A percentile compares a stretch with the other conserved stretches of the same genome.
These are phyloP conservation scores for Machimus atricapillus DNA, from an alignment of 2,888 invertebrate species.

Conservation along the genomic window DNA sequence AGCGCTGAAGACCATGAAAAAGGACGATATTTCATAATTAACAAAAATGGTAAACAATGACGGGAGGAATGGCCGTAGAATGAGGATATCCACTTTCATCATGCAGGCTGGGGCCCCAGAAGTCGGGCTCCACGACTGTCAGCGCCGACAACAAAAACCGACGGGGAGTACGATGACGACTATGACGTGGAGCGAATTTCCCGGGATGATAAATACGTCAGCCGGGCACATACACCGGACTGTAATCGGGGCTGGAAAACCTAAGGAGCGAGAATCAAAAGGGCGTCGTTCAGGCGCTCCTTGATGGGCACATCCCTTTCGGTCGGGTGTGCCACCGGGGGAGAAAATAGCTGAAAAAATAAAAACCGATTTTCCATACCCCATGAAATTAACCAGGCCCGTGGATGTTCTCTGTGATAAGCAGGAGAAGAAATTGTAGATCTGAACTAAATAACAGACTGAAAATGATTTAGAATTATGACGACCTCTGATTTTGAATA, in stretches of 20 bases:
- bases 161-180: background rate
- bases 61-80: background rate
- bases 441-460: background rate
- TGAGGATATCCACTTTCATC: constrained; percentile 10
- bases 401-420: background rate
- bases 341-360: background rate
- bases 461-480: background rate
- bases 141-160: background rate
- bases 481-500: background rate
- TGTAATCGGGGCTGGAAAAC: background rate
- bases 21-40: constrained; percentile 35
- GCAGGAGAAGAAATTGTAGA: background rate
- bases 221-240: background rate
- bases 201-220: background rate
- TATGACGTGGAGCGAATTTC: background rate
- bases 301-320: background rate
- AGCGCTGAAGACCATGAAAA: background rate
- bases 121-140: background rate
- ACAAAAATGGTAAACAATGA: constrained; percentile 23
- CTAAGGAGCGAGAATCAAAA: background rate
- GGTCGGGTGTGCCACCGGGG: background rate
- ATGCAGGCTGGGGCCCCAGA: background rate
- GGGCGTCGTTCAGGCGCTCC: background rate
- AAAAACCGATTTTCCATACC: background rate
- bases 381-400: background rate